phyloP scores from a whole-genome alignment of 2,888 invertebrate genomes.

The Euphydryas editha region DNA sequence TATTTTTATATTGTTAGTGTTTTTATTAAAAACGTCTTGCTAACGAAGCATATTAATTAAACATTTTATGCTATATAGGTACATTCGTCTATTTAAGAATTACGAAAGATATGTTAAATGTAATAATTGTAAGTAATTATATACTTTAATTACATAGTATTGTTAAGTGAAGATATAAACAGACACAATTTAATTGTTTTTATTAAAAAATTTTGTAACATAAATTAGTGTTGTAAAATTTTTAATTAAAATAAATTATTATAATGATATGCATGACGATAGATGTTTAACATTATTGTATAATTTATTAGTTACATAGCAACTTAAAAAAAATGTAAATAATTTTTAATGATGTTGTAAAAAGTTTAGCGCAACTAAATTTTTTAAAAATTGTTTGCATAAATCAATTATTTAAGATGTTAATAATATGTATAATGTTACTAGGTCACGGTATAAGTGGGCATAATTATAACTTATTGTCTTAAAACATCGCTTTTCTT shows the following conservation, averaged over 20 bases:
- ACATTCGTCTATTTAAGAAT: too few relatives aligned
- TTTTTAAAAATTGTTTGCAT: slow-evolving; percentile 17
- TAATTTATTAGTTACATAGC: neutral
- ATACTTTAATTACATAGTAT: neutral
- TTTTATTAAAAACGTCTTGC: neutral
- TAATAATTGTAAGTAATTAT: neutral
- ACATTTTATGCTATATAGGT: too few relatives aligned
- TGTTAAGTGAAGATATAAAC: neutral
- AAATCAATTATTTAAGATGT: slow-evolving; percentile 18
- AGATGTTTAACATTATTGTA: slow-evolving; percentile 1
- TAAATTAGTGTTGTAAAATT: neutral
- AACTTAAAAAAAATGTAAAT: neutral
- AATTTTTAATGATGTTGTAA: neutral
- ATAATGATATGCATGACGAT: neutral
- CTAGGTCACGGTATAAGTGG: slow-evolving; percentile 21
- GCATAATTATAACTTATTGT: neutral
- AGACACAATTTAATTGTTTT: neutral
- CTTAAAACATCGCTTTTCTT: neutral
- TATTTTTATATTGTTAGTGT: neutral
- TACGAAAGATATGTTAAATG: too few relatives aligned
- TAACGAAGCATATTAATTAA: too few relatives aligned
- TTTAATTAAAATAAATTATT: slow-evolving; percentile 3
- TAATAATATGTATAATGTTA: slow-evolving; percentile 26
- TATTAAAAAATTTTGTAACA: neutral
- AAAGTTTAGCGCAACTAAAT: neutral